Evolutionary conservation across 2,888 invertebrate genomes (phyloP), one percentile per base, ranked within the genome.

Genomic region (Macaria liturata): DNA sequence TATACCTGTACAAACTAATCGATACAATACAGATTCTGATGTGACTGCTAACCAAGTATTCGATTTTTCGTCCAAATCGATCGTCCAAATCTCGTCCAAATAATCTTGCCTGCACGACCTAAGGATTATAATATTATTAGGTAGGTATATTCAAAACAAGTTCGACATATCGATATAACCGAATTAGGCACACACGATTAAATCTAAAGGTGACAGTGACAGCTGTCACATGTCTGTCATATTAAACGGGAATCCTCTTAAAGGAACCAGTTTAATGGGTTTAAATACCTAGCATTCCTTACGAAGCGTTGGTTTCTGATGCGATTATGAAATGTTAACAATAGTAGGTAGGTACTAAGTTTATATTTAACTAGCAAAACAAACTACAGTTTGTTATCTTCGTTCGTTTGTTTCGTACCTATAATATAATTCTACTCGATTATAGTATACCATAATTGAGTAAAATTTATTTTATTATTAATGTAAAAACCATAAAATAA

Each of bases 171-270:
- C 84, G 78, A 78, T 81, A 78, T 88, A 88, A 88, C 78, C 74
- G 74, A 74, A 83, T 88, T 86, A 84, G 69, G 69, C 73, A 77
- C 88, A 83, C 77, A 77, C 79, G 82, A 87, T 88, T 87, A 87
- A 84, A 86, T 85, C 78, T 74, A 69, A 76, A 78, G 70, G 76
- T 70, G 66, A 79, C 78, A 82, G 77, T 74, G 77, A 75, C 80
- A 77, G 59, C 75, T 84, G 90, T 86, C 89, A 67, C 78, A 68
- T 80, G 83, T 80, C 69, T 69, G 80, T 85, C 86, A 71, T 49
- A 76, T 74, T 76, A 78, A 77, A 74, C 69, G 55, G 50, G 43
- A 56, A 62, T 60, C 61, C 57, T 57, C 56, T 63, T 56, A 51
- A 8, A 43, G 6, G 52, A 60, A 60, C 48, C 46, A 42, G 52